Percentiles rank a stretch among this genome's conserved stretches.
Evolutionary conservation across 2,113 vertebrate species (phyloP).

Genomic region (Stegostoma tigrinum): DNA sequence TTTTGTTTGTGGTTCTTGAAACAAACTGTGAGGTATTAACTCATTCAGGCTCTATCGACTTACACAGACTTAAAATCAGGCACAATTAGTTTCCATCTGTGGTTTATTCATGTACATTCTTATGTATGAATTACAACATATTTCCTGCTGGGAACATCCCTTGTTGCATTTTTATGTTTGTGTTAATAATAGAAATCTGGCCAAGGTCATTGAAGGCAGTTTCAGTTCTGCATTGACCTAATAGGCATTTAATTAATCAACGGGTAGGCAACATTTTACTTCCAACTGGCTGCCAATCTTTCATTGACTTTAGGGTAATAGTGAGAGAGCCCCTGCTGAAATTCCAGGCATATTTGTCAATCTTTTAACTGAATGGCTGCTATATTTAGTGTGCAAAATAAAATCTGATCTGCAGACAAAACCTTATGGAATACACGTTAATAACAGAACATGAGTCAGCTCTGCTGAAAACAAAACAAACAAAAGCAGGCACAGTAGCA

Average conservation of each 20-base stretch:
- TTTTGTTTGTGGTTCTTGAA: not conserved
- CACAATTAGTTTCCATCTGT: not conserved
- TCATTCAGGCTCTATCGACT: not conserved
- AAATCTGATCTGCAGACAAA: not conserved
- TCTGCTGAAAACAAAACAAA: no score
- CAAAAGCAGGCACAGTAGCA: no score
- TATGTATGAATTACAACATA: not conserved
- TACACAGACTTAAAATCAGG: not conserved
- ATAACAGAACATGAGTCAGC: no score
- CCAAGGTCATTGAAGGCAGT: not conserved
- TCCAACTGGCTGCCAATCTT: not conserved
- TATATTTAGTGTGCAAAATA: not conserved
- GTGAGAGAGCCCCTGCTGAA: not conserved
- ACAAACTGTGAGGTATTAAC: not conserved
- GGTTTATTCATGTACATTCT: not conserved
- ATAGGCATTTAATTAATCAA: not conserved
- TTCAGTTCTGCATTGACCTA: not conserved
- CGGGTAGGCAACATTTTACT: not conserved
- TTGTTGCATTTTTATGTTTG: not conserved
- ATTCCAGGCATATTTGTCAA: not conserved
- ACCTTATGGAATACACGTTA: not conserved
- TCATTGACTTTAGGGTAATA: not conserved
- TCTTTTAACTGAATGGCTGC: not conserved
- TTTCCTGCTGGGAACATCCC: not conserved
- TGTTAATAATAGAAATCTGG: not conserved